A percentile compares a stretch with the other conserved stretches of the same genome.
phyloP scores from a whole-genome alignment of 2,888 invertebrate species.

The Drosophila suboccidentalis region DNA sequence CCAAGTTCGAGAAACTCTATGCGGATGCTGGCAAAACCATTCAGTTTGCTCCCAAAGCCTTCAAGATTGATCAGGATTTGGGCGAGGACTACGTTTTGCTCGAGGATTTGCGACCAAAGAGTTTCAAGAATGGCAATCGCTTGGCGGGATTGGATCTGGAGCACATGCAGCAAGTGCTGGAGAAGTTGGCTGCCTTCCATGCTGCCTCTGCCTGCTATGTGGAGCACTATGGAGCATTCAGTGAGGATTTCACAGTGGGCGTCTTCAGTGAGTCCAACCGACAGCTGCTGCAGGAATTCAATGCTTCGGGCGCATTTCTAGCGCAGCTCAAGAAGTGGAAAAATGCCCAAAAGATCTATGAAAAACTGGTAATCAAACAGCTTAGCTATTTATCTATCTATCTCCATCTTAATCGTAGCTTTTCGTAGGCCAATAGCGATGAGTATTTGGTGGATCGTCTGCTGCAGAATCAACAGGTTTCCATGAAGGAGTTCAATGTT shows the following conservation, averaged over 20 bases:
- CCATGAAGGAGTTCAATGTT: slow-evolving; percentile 79
- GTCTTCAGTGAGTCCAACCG: slow-evolving; percentile 74
- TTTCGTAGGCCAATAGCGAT: slow-evolving; percentile 72
- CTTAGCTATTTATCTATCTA: background rate
- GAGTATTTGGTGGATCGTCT: slow-evolving; percentile 79
- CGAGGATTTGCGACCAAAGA: slow-evolving; percentile 80
- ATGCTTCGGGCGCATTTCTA: slow-evolving; percentile 75
- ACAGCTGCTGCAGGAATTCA: slow-evolving; percentile 72
- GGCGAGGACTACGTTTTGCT: slow-evolving; percentile 81
- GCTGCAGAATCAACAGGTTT: slow-evolving; percentile 66
- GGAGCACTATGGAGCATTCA: slow-evolving; percentile 78
- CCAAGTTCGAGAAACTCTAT: slow-evolving; percentile 82
- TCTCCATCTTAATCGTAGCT: background rate
- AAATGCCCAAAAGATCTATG: slow-evolving; percentile 71
- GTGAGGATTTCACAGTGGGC: slow-evolving; percentile 73
- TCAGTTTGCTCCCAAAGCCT: slow-evolving; percentile 80
- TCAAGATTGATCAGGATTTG: slow-evolving; percentile 71
- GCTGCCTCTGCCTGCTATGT: slow-evolving; percentile 84
- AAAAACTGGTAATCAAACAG: slow-evolving; percentile 72
- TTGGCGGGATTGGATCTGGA: slow-evolving; percentile 78
- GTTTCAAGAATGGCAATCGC: slow-evolving; percentile 81
- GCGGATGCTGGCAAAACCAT: slow-evolving; percentile 70
- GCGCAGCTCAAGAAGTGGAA: slow-evolving; percentile 82
- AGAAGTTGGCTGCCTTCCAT: slow-evolving; percentile 84
- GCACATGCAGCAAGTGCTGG: slow-evolving; percentile 78